phyloP scores from a whole-genome alignment of 2,888 invertebrate genomes.

The Hirtodrosophila histrioides region DNA sequence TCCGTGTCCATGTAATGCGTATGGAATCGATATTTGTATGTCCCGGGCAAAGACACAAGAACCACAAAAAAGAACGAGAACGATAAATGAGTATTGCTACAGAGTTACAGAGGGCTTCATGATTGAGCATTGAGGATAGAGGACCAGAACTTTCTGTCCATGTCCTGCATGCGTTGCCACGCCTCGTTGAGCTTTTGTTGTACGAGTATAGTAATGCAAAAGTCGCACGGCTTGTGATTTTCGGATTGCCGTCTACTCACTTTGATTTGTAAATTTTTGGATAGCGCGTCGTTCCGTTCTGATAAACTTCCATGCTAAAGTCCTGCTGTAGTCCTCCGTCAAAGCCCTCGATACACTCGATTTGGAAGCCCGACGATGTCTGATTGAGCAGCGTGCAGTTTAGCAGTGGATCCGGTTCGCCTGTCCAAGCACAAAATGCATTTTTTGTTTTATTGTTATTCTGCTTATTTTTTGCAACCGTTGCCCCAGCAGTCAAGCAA shows the following conservation, averaged over 20 bases:
- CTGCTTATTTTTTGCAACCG: constrained; percentile 14
- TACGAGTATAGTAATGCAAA: constrained; percentile 56
- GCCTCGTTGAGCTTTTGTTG: constrained; percentile 69
- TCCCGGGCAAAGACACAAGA: constrained; percentile 40
- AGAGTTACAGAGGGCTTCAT: constrained; percentile 4
- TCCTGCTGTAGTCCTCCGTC: constrained; percentile 90
- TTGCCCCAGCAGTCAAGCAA: constrained; percentile 51
- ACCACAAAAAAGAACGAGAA: constrained; percentile 53
- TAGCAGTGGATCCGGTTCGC: constrained; percentile 89
- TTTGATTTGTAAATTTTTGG: constrained; percentile 84
- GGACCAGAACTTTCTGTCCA: constrained; percentile 1
- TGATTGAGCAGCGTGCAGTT: constrained; percentile 91
- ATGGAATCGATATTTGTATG: constrained; percentile 72
- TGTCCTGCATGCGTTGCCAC: constrained; percentile 40
- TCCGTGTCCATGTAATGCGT: constrained; percentile 47
- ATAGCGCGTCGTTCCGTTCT: constrained; percentile 84
- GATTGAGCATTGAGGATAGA: background rate
- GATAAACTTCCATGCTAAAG: constrained; percentile 90
- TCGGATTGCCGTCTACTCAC: constrained; percentile 77
- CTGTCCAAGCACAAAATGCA: constrained; percentile 82
- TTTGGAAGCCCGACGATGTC: constrained; percentile 89
- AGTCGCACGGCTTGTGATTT: constrained; percentile 76
- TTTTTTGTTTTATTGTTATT: constrained; percentile 36
- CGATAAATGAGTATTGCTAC: constrained; percentile 60
- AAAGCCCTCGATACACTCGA: constrained; percentile 90